phyloP scores from a whole-genome alignment of 2,888 invertebrate species.

The Drosophila diplacantha region DNA sequence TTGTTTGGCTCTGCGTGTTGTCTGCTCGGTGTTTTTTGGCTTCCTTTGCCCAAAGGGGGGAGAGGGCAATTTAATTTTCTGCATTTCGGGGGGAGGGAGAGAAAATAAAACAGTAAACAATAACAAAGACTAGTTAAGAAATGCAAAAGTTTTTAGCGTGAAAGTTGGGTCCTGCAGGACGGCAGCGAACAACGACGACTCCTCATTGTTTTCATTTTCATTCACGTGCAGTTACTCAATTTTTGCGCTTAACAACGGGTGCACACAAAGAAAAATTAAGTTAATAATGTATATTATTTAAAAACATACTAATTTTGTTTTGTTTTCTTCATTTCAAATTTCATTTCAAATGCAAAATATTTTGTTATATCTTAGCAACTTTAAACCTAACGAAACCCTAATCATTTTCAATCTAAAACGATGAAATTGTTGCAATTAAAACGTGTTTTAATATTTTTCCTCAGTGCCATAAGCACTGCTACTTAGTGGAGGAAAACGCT shows the following conservation, averaged over 20 bases:
- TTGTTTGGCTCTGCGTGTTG: constrained; percentile 56
- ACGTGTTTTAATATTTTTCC: neutral
- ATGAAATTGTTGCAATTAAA: neutral
- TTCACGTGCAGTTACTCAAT: constrained; percentile 72
- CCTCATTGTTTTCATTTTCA: constrained; percentile 67
- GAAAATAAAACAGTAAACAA: constrained; percentile 49
- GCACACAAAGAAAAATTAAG: constrained; percentile 12
- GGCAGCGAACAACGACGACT: neutral
- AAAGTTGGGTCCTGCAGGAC: constrained; percentile 51
- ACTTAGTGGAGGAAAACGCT: constrained; percentile 54
- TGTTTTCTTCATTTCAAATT: neutral
- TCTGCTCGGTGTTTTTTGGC: constrained; percentile 34
- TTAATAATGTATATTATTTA: neutral
- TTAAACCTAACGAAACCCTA: neutral
- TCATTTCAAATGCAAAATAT: neutral
- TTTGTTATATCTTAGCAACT: neutral
- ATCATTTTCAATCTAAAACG: neutral
- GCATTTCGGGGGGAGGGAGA: constrained; percentile 50
- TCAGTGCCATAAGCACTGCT: constrained; percentile 43
- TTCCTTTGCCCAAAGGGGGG: constrained; percentile 6
- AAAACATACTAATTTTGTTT: too few species aligned
- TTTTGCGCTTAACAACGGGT: constrained; percentile 56
- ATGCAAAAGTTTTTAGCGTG: constrained; percentile 72
- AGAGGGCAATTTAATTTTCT: constrained; percentile 71
- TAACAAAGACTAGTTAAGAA: constrained; percentile 74